Evolutionary conservation across 2,797 vertebrate genomes (phyloP), one percentile per base, ranked within the genome.

Genomic region (Enteromius unitaeniatus): DNA sequence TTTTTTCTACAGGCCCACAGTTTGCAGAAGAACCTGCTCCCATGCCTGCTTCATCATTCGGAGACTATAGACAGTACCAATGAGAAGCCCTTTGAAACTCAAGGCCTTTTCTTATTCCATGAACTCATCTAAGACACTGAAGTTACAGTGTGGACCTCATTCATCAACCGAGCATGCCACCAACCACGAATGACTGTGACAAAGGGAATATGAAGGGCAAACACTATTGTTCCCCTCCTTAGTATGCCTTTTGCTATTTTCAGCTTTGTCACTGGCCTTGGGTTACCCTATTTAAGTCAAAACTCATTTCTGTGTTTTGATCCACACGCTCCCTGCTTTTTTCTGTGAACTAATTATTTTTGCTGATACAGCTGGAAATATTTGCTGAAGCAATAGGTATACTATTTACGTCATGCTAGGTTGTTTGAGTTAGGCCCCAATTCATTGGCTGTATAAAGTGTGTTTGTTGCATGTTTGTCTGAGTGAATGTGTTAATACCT

Each of bases 41-140:
- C 64, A 93, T 97, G 89, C 93, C 96, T 58, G 68, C 91, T 11
- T 88, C 97, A 23, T 92, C 96, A 0, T 98, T 98, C 47, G 95
- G 96, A 0, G 96, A 98, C 90, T 98, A 97, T 89, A 94, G 96
- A 74, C 97, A 99, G 81, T 99, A 96, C 89, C 97, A 99, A 79
- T 99, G 96, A 97, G 82, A 88, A 86, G 87, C 49, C 31, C 31
- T 72, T 85, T 86, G 62, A 80, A 82, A 77, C 78, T 53, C 75
- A 90, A 92, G 88, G 89, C 90, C 89, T 93, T 93, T 93, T 81
- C 92, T n/a, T 93, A 92, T 93, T 94, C 89, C 91, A 93, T 93
- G 92, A 88, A 86, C 90, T 89, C 64, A 49, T 76, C 67, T 64
- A 60, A 60, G 80, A 85, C 70, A 70, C 90, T 91, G 88, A 91